Percentiles rank a stretch among this genome's conserved stretches.
Conservation (phyloP, 2,888 invertebrate genomes). For the Xestia ashworthii region DNA sequence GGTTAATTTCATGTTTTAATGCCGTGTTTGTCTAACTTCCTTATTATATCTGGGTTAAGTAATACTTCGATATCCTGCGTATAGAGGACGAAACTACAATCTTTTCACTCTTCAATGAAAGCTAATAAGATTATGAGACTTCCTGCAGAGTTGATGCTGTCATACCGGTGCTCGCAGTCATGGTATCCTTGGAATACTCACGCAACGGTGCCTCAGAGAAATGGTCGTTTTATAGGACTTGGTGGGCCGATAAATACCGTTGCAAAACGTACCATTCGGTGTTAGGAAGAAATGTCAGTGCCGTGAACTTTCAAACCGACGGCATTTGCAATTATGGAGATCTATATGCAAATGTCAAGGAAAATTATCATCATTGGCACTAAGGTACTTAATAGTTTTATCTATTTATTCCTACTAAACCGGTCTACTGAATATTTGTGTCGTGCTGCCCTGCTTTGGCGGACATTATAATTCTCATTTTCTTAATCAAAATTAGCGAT, state of each 20-base stretch:
- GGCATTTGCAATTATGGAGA: slow-evolving; percentile 51
- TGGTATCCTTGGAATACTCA: slow-evolving; percentile 52
- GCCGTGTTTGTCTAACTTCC: slow-evolving; percentile 17
- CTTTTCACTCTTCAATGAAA: slow-evolving; percentile 53
- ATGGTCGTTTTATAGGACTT: slow-evolving; percentile 70
- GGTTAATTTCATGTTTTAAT: slow-evolving; percentile 13
- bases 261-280: slow-evolving; percentile 38
- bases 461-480: not conserved
- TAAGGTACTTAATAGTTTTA: slow-evolving; percentile 15
- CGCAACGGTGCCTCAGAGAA: slow-evolving; percentile 61
- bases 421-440: slow-evolving; percentile 21
- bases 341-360: slow-evolving; percentile 71
- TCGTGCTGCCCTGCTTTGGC: slow-evolving; percentile 26
- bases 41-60: slow-evolving; percentile 39
- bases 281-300: slow-evolving; percentile 71
- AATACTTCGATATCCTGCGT: slow-evolving; percentile 12
- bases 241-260: slow-evolving; percentile 55
- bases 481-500: slow-evolving; percentile 21
- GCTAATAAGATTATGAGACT: slow-evolving; percentile 59
- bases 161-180: slow-evolving; percentile 41
- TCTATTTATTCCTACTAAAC: slow-evolving; percentile 2
- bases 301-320: slow-evolving; percentile 68
- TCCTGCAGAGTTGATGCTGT: slow-evolving; percentile 58
- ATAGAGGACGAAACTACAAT: slow-evolving; percentile 22
- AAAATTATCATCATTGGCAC: slow-evolving; percentile 43